Evolutionary conservation across 2,113 vertebrate genomes (phyloP).

Genomic region (Tenebrosternarchus preto): DNA sequence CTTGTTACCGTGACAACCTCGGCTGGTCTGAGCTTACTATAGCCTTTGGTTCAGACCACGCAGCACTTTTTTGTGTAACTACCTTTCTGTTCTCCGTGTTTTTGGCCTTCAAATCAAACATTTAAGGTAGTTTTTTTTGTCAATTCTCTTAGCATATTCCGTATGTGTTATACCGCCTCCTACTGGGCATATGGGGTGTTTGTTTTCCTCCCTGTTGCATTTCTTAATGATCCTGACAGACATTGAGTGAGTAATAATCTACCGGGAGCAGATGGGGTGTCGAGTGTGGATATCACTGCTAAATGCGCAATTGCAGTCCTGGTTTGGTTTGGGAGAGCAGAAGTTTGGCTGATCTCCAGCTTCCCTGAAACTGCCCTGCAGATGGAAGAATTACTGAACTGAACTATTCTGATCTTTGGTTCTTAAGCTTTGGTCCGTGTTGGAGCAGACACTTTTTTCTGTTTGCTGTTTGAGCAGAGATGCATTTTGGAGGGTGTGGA

Average conservation of each 20-base stretch:
- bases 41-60: background rate
- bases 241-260: background rate
- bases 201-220: background rate
- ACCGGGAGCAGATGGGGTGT: conserved; percentile 23
- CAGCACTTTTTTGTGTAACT: background rate
- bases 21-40: background rate
- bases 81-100: background rate
- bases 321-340: conserved; percentile 10
- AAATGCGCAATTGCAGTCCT: conserved; percentile 14
- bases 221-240: background rate
- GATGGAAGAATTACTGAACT: background rate
- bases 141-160: no score
- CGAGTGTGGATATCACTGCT: conserved; percentile 11
- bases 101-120: no score
- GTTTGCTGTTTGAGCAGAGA: no score
- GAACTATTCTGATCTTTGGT: background rate
- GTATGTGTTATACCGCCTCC: background rate
- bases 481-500: no score
- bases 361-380: background rate
- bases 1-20: conserved; percentile 17
- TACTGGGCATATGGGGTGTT: background rate
- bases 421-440: background rate
- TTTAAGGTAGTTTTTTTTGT: no score
- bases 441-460: no score
- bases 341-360: conserved; percentile 13